Evolutionary conservation across 2,113 vertebrate genomes (phyloP).

Genomic region (Menura novaehollandiae): DNA sequence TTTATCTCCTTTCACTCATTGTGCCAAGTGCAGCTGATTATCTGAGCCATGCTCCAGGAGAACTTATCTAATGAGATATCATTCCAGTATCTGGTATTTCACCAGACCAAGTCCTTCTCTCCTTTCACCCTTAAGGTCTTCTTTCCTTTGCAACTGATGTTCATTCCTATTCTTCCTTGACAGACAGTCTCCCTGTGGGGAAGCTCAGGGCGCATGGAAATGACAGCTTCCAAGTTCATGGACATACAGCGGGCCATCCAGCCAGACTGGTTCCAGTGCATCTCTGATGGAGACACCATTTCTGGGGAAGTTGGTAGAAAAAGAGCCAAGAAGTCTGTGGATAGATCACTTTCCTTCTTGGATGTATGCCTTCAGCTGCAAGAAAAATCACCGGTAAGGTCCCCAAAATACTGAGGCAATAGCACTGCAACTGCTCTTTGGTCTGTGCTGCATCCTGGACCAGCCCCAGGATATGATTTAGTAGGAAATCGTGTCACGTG

Average conservation of each 20-base stretch:
- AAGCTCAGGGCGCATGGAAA: slow-evolving; percentile 87
- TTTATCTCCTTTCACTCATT: not conserved
- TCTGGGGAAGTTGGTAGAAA: slow-evolving; percentile 77
- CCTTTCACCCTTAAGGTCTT: not conserved
- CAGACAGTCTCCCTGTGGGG: slow-evolving; percentile 93
- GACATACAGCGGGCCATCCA: slow-evolving; percentile 82
- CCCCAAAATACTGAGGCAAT: not conserved
- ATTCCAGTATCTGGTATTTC: not conserved
- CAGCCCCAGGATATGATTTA: not conserved
- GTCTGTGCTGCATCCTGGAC: not conserved
- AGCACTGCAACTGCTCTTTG: not conserved
- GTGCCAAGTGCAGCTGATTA: not conserved
- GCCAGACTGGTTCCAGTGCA: slow-evolving; percentile 94
- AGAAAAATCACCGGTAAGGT: slow-evolving; percentile 80
- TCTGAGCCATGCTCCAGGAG: not conserved
- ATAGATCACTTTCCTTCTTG: slow-evolving; percentile 88
- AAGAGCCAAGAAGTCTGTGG: slow-evolving; percentile 88
- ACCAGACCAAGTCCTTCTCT: not conserved
- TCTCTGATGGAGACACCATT: slow-evolving; percentile 89
- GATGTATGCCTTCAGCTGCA: slow-evolving; percentile 85
- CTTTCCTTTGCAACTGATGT: not conserved
- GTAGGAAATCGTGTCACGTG: rapidly evolving
- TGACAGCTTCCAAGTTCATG: slow-evolving; percentile 88
- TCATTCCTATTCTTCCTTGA: not conserved
- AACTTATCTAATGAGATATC: not conserved